Percentiles rank a stretch among this genome's conserved stretches.
Evolutionary conservation across 2,113 vertebrate species (phyloP).

Genomic region (Falcunculus frontatus): DNA sequence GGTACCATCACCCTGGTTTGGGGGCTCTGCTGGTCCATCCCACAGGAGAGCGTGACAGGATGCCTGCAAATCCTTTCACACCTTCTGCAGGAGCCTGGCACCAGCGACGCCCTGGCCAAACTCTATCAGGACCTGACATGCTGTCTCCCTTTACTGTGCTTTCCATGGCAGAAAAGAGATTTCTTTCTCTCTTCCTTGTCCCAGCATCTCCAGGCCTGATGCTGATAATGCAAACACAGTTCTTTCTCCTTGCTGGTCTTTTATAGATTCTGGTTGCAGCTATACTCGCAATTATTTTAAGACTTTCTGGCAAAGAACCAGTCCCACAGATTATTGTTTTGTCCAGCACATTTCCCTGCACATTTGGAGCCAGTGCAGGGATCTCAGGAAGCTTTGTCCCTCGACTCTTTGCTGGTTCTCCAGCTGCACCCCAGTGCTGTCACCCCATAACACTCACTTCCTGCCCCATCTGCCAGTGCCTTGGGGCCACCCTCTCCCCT

Average conservation of each 20-base stretch:
- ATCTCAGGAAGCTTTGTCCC: background rate
- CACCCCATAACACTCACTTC: background rate
- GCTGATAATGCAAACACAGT: background rate
- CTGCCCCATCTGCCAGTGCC: background rate
- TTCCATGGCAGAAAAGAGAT: background rate
- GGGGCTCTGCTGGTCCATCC: background rate
- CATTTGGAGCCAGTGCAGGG: background rate
- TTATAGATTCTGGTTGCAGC: background rate
- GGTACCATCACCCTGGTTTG: background rate
- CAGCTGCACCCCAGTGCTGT: background rate
- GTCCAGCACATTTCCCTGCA: background rate
- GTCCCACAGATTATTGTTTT: background rate
- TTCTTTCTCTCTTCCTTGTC: background rate
- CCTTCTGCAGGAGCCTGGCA: background rate
- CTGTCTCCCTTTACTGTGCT: background rate
- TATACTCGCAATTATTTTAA: background rate
- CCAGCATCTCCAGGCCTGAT: background rate
- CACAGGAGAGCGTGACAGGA: background rate
- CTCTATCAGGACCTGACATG: background rate
- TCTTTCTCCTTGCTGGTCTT: background rate
- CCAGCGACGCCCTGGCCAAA: fast-evolving
- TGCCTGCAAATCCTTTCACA: background rate
- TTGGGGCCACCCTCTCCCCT: background rate
- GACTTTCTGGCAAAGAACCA: background rate
- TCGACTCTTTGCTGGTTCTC: background rate